Evolutionary conservation across 2,888 invertebrate genomes (phyloP), one percentile per base, ranked within the genome.

Genomic region (Chydorus sphaericus): DNA sequence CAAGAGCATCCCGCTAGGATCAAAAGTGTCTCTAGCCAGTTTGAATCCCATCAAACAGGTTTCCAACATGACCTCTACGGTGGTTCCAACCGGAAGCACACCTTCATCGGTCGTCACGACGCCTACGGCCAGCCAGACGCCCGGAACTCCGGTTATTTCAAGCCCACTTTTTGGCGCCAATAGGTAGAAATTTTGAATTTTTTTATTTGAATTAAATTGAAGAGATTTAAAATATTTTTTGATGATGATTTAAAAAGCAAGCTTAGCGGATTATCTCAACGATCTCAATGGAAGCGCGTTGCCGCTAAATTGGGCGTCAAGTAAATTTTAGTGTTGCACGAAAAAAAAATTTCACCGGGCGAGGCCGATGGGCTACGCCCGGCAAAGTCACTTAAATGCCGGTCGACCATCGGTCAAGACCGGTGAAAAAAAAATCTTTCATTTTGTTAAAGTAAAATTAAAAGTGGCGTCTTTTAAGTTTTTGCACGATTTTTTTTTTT

Each of bases 261-360:
- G 29, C 57, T 54, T 11, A 44, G 48, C 31, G 57, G 57, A 20
- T 54, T 57, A 33, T 57, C 57, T 31, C 89, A 88, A 77, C 89
- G 89, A 89, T 44, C 44, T 71, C 89, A 88, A 77, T 90, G 89
- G 89, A 84, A 87, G 70, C 83, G 88, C 75, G 89, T 89, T 73
- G 89, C 89, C 73, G 87, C 85, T 75, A 89, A 88, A 76, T 84
- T 89, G 71, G 88, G 89, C 81, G 88, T 90, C 77, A 87, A 88
- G 88, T 89, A 87, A 87, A 89, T 88, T 71, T 65, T 65, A 30
- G 33, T 16, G 30, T 28, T n/a, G n/a, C n/a, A n/a, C n/a, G n/a
- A n/a, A n/a, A n/a, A n/a, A n/a, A n/a, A n/a, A n/a, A n/a, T n/a
- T n/a, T n/a, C n/a, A n/a, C n/a, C n/a, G n/a, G n/a, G n/a, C n/a